phyloP scores from a whole-genome alignment of 2,797 vertebrate genomes.

The Sternotherus odoratus region DNA sequence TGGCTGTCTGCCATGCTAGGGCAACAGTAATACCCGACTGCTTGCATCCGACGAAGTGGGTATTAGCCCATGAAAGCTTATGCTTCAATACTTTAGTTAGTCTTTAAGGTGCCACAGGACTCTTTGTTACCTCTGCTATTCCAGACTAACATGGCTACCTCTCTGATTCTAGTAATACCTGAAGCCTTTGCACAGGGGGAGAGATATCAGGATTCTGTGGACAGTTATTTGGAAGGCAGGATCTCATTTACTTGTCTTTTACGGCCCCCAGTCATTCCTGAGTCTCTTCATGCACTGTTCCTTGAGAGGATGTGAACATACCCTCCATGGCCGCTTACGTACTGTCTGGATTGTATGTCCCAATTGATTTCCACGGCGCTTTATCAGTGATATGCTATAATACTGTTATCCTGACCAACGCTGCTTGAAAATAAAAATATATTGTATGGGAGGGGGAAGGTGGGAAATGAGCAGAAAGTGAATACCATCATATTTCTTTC shows the following conservation, averaged over 20 bases:
- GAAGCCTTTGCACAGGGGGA: background rate
- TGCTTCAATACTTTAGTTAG: too few relatives aligned
- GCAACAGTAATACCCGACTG: background rate
- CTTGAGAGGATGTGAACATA: background rate
- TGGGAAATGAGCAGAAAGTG: background rate
- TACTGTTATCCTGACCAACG: background rate
- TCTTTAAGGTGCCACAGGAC: too few relatives aligned
- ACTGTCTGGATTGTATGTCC: background rate
- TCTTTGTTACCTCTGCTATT: too few relatives aligned
- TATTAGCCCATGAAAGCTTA: too few relatives aligned
- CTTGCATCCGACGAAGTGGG: too few relatives aligned
- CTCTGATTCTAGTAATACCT: background rate
- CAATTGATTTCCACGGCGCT: background rate
- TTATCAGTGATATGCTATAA: background rate
- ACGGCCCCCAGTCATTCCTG: background rate
- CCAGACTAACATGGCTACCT: too few relatives aligned
- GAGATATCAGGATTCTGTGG: background rate
- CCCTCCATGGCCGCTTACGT: background rate
- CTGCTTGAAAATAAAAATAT: background rate
- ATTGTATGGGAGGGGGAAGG: background rate
- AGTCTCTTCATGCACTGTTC: background rate
- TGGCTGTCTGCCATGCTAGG: rapidly evolving
- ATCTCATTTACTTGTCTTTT: background rate
- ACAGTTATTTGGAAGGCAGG: background rate
- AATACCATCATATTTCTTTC: background rate